These are phyloP conservation scores for Linurgus olivaceus DNA, from an alignment of 2,797 vertebrate genomes.

Conservation along the genomic window DNA sequence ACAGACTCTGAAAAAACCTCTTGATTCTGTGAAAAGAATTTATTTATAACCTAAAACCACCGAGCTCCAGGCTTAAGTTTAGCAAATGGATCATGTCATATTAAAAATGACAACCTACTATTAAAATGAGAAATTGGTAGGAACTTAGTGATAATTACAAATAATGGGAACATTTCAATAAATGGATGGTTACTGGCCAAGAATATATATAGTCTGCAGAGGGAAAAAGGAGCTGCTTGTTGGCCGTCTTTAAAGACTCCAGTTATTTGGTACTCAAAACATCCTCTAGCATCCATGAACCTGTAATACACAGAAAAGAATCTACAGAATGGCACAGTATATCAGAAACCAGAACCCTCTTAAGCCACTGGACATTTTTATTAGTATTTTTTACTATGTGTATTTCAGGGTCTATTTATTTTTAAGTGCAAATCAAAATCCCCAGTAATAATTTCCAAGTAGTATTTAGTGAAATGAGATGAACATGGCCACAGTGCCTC, in stretches of 20 bases:
- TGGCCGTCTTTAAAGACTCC: conserved; percentile 34
- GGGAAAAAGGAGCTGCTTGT: conserved; percentile 32
- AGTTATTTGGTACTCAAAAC: conserved; percentile 52
- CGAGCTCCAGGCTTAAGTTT: conserved; percentile 44
- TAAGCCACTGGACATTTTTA: not conserved
- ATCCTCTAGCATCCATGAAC: conserved; percentile 22
- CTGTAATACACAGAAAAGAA: not conserved
- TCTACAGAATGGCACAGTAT: not conserved
- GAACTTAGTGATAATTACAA: conserved; percentile 63
- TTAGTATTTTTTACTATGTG: not conserved
- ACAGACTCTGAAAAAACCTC: not conserved
- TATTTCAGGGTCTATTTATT: conserved; percentile 14
- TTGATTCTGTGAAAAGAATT: conserved; percentile 25
- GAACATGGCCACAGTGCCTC: not conserved
- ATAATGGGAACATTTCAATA: conserved; percentile 63
- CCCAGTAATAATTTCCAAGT: not conserved
- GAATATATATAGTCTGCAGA: conserved; percentile 55
- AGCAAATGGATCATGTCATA: conserved; percentile 55
- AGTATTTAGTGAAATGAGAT: not conserved
- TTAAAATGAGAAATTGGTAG: conserved; percentile 65
- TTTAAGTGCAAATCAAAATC: conserved; percentile 9
- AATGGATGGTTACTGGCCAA: conserved; percentile 49
- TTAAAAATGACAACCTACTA: conserved; percentile 62
- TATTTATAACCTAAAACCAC: conserved; percentile 46
- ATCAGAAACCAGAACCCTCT: not conserved